phyloP scores from a whole-genome alignment of 2,888 invertebrate species.

The Archips crataeganus region DNA sequence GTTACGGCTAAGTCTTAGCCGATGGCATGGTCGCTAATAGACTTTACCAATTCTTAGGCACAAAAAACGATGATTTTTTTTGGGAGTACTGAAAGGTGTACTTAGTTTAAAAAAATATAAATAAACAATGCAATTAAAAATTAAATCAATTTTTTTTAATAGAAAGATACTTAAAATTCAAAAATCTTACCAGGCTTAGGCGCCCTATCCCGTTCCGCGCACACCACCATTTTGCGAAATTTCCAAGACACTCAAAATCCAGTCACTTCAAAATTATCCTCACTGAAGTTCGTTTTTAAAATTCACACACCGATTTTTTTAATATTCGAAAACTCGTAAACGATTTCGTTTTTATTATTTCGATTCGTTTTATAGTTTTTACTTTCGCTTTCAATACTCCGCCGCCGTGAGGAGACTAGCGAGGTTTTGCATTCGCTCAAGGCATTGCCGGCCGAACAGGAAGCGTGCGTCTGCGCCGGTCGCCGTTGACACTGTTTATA shows the following conservation, averaged over 20 bases:
- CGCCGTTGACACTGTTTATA: conserved; percentile 38
- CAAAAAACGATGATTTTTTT: neutral
- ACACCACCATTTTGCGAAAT: conserved; percentile 34
- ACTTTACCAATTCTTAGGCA: neutral
- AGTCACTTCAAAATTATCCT: neutral
- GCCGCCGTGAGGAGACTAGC: conserved; percentile 19
- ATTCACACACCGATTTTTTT: neutral
- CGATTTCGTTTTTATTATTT: neutral
- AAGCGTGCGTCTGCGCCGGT: conserved; percentile 35
- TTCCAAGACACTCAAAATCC: conserved; percentile 3
- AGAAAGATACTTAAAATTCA: neutral
- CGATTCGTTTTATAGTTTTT: neutral
- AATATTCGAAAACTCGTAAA: neutral
- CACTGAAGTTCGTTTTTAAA: neutral
- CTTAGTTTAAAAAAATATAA: too few relatives aligned
- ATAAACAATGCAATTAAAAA: too few relatives aligned
- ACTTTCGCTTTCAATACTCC: conserved; percentile 14
- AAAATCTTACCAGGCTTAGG: conserved; percentile 33
- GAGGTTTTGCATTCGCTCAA: conserved; percentile 39
- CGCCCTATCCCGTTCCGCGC: conserved; percentile 32
- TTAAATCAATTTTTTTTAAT: too few relatives aligned
- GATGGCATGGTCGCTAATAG: neutral
- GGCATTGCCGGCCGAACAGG: conserved; percentile 38
- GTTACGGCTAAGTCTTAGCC: too few relatives aligned
- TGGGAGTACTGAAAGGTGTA: neutral